Conservation (phyloP, 2,797 vertebrate genomes). For the Acanthurus leucopareius region DNA sequence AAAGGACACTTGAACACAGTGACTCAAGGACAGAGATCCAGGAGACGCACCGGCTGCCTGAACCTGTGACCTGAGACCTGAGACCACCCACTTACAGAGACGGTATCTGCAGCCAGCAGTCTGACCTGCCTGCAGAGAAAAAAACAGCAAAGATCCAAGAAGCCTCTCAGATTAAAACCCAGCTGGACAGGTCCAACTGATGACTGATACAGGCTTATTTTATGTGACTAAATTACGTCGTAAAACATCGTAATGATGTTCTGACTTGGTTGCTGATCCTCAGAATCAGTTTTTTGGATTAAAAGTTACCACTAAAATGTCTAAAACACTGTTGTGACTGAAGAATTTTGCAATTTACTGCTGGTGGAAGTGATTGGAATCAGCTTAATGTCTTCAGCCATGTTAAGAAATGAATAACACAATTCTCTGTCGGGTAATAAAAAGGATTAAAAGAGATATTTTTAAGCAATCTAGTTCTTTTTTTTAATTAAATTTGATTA, state of each 20-base stretch:
- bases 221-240: constrained; percentile 7
- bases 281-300: not conserved
- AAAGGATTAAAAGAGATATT: not conserved
- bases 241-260: constrained; percentile 27
- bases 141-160: constrained; percentile 30
- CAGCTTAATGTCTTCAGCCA: not conserved
- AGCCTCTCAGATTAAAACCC: constrained; percentile 26
- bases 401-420: not conserved
- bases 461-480: not conserved
- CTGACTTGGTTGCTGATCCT: constrained; percentile 2
- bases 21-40: constrained; percentile 24
- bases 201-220: constrained; percentile 20
- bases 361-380: not conserved
- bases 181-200: constrained; percentile 25
- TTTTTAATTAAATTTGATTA: not conserved
- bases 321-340: not conserved
- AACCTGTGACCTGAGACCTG: constrained; percentile 9
- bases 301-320: not conserved
- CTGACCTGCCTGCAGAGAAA: constrained; percentile 8
- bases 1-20: constrained; percentile 46
- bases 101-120: constrained; percentile 12
- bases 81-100: constrained; percentile 50
- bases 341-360: not conserved
- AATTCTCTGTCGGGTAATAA: not conserved
- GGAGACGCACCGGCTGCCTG: not conserved